Conservation (phyloP, 2,888 invertebrate species). For the Xanthia togata region DNA sequence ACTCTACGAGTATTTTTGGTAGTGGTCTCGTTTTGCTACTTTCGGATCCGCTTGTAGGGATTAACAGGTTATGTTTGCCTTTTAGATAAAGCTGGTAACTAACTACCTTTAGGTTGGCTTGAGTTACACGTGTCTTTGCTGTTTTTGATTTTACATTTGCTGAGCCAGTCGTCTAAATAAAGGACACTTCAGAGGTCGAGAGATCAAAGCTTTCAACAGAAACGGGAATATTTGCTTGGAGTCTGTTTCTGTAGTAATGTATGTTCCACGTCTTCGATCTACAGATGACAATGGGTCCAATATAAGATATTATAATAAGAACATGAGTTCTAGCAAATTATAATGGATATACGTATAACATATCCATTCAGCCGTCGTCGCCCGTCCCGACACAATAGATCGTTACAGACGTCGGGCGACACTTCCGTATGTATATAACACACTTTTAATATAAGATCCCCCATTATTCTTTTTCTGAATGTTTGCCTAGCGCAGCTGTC, state of each 20-base stretch:
- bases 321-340: slow-evolving; percentile 32
- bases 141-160: slow-evolving; percentile 25
- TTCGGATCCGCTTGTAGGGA: slow-evolving; percentile 58
- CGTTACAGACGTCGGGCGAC: slow-evolving; percentile 39
- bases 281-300: background rate
- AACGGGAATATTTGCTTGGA: background rate
- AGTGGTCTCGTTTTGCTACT: slow-evolving; percentile 42
- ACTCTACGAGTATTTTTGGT: slow-evolving; percentile 49
- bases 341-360: slow-evolving; percentile 33
- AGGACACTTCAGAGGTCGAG: background rate
- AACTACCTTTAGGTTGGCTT: slow-evolving; percentile 55
- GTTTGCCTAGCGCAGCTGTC: slow-evolving; percentile 58
- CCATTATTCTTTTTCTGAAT: slow-evolving; percentile 55
- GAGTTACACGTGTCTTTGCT: slow-evolving; percentile 28
- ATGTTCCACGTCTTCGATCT: background rate
- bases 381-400: slow-evolving; percentile 53
- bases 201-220: background rate
- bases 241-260: slow-evolving; percentile 2
- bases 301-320: slow-evolving; percentile 23
- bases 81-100: slow-evolving; percentile 67
- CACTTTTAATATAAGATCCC: slow-evolving; percentile 54
- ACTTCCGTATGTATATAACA: slow-evolving; percentile 60
- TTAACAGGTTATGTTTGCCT: slow-evolving; percentile 71
- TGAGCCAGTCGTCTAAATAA: slow-evolving; percentile 1
- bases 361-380: slow-evolving; percentile 43